Evolutionary conservation across 2,113 vertebrate genomes (phyloP).

Genomic region (Oenanthe oenanthe): DNA sequence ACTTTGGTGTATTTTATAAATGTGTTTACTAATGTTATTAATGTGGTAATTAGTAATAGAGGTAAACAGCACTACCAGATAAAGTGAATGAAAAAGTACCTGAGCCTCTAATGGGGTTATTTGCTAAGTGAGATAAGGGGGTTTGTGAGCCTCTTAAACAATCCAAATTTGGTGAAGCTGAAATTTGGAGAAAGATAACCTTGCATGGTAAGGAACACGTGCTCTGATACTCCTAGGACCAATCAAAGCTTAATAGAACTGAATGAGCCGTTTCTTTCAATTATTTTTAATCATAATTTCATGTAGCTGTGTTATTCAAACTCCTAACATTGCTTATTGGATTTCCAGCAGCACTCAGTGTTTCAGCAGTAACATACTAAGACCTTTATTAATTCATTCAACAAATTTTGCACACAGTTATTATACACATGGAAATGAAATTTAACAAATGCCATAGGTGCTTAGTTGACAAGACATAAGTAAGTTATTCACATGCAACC

Average conservation of each 20-base stretch:
- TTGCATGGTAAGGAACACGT: fast-evolving
- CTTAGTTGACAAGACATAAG: conserved; percentile 37
- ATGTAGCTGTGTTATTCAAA: background rate
- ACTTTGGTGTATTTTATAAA: background rate
- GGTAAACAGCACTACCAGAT: background rate
- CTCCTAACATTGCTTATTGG: background rate
- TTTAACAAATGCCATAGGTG: conserved; percentile 42
- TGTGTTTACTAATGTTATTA: background rate
- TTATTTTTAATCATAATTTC: background rate
- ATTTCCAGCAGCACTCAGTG: background rate
- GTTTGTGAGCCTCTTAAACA: background rate
- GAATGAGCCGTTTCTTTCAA: background rate
- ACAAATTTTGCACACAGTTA: background rate
- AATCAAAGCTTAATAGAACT: background rate
- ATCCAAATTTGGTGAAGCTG: background rate
- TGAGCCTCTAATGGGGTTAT: background rate
- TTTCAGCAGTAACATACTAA: background rate
- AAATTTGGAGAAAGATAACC: background rate
- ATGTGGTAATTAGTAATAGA: background rate
- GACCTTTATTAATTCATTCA: background rate
- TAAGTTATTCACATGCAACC: conserved; percentile 26
- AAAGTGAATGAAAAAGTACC: background rate
- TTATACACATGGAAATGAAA: conserved; percentile 1
- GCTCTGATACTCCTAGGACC: background rate
- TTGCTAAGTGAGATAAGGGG: background rate